phyloP scores from a whole-genome alignment of 2,797 vertebrate species.

The Aphelocoma californica region DNA sequence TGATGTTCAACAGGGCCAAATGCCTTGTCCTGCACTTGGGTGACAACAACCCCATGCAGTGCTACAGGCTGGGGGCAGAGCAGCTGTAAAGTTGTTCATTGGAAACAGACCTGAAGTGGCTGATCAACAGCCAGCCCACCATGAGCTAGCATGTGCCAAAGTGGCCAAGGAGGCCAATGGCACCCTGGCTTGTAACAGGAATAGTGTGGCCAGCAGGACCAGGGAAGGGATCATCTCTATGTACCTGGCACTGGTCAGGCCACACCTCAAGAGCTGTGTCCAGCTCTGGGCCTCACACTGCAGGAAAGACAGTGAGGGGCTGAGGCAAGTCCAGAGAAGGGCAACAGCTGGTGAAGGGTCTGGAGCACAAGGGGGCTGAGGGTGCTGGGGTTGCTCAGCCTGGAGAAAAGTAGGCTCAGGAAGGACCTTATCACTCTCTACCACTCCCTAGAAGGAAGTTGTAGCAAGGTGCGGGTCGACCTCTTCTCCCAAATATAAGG shows the following conservation, averaged over 20 bases:
- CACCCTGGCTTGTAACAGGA: fast-evolving
- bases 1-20: background rate
- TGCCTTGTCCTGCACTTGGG: background rate
- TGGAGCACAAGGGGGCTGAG: background rate
- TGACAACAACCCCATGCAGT: background rate
- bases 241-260: background rate
- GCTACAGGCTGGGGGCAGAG: background rate
- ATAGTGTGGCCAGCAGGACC: background rate
- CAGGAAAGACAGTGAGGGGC: background rate
- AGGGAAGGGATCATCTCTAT: background rate
- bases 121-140: background rate
- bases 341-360: background rate
- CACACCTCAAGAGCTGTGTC: fast-evolving
- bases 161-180: background rate
- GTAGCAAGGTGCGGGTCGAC: fast-evolving
- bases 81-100: background rate
- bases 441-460: fast-evolving
- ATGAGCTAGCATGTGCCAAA: background rate
- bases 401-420: background rate
- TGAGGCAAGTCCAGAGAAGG: background rate
- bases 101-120: background rate
- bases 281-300: background rate
- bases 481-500: fast-evolving
- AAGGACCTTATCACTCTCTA: background rate
- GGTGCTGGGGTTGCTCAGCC: background rate